Base-by-base conservation (phyloP, 2,888 invertebrate species). In the Ornithoptera alexandrae region DNA sequence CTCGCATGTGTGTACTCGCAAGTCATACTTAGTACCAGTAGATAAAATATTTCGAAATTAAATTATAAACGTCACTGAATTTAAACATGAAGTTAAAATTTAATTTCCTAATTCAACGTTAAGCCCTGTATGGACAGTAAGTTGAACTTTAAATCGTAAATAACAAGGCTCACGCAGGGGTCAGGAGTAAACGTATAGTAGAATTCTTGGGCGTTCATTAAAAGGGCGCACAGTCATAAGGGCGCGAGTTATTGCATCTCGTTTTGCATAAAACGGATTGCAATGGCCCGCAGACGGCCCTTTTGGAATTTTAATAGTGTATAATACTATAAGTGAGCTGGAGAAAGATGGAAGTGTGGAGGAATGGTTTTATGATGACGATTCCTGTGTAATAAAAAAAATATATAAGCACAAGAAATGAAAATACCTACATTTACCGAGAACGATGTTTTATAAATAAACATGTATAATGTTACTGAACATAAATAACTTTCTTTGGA, bases 211-310 rank as follows among this genome's bases (percentile, higher is more conserved):
- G 68, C 67, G 69, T 67, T 86, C 84, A 86, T 86, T 84, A 85
- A 83, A 66, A 79, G 81, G 76, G 74, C 79, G 79, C 76, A 75
- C 74, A 78, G 82, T 78, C 77, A 85, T 85, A 84, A 79, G 78
- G 80, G 71, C 72, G 72, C 73, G 78, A 80, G 83, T 86, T 88
- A 89, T 85, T 83, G 85, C 84, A 79, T 78, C 75, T 75, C 79
- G 81, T 87, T 89, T 89, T 88, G 89, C 89, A 89, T 89, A 89
- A 89, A 88, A 85, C 84, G 79, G 77, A 75, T 74, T 72, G 75
- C 71, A 68, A 71, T 73, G 70, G 66, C 71, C 68, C 75, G 68
- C 67, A 66, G 71, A 74, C 74, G 67, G 65, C 72, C 62, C 71
- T 72, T 61, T 39, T 58, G 74, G 87, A 87, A 89, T 88, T 85